Base-by-base conservation (phyloP, 1,140 invertebrate species). In the Bactericera cockerelli region DNA sequence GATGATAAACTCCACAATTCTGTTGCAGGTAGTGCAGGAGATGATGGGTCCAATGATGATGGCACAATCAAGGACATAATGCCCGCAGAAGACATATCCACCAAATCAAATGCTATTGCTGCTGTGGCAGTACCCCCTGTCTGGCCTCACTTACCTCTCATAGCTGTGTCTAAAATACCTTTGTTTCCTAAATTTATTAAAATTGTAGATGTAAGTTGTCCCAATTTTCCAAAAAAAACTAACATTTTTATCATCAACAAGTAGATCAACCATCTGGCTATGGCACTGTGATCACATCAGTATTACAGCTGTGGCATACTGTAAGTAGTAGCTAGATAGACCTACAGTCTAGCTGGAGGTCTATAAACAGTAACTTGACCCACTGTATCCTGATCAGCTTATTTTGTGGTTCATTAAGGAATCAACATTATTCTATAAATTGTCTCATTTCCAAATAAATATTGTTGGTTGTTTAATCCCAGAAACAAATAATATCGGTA, bases 101-200 rank as follows among this genome's bases (percentile, higher is more conserved):
- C 60, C 2, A 21, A 58, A 8, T 16, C 38, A 14, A 62, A 65
- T 54, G 39, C 65, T 22, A 68, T 93, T 61, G 89, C 89, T 56
- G 87, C 88, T 1, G 84, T 95, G 56, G 87, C 86, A 14, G 89
- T 99, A n/a, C 96, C 96, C 8, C 95, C 98, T 74, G 81, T 89
- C 25, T 98, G 92, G 84, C 95, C 96, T 6, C 82, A 90, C 71
- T 81, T 99, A 8, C 96, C 96, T 39, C 81, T 99, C 13, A 88
- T 99, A 66, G 91, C 94, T 1, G 87, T 98, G 59, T 87, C 79
- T 66, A 80, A 92, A 65, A 93, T 95, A 77, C 95, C 95, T 31
- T 86, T 99, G 1, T 99, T 99, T 77, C 97, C 96, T 38, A 81
- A 90, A 66, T 99, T 99, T 75, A 93, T 98, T 61, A 99, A 99